Evolutionary conservation across 2,113 vertebrate genomes (phyloP), one percentile per base, ranked within the genome.

Genomic region (Hydrolagus affinis): DNA sequence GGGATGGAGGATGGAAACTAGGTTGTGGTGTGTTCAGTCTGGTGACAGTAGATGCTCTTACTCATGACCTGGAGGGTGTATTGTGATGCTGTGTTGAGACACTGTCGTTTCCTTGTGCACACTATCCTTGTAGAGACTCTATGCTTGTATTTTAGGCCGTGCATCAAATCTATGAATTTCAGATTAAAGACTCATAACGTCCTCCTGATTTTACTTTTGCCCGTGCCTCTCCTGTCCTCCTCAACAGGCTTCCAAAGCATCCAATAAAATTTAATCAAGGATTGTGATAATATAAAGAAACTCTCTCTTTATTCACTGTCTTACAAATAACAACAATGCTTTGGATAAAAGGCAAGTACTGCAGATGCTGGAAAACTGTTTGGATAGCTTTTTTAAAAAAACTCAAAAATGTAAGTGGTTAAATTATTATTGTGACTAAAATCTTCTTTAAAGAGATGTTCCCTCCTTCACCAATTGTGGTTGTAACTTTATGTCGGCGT

Each of bases 271-370:
- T 83, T 83, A 83, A 83, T 83, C 78, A 83, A 83, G 66, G 62
- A 83, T 83, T 83, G 78, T 83, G 78, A 83, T 83, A 83, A 83
- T 83, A 83, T 83, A 83, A 83, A 59, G 17, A 83, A 59, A 83
- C 78, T 59, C 6, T 23, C 77, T 83, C 62, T 83, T 83, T 83
- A 83, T 83, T 83, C 62, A 83, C 66, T 64, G 62, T 60, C 78
- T 83, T 83, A 66, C 30, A 83, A 66, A 83, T 66, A 83, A 83
- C 23, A 64, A 44, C 44, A 44, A 44, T 6, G 44, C 6, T 44
- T 44, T 44, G 44, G 44, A 44, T 44, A 44, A 44, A 44, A 44
- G 44, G 44, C 44, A 44, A 44, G 2, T 44, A 44, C 44, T 44
- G 44, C 44, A 44, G 44, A 44, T 44, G 44, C 44, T 44, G 28